Evolutionary conservation across 2,113 vertebrate species (phyloP).

Genomic region (Campylorhamphus procurvoides): DNA sequence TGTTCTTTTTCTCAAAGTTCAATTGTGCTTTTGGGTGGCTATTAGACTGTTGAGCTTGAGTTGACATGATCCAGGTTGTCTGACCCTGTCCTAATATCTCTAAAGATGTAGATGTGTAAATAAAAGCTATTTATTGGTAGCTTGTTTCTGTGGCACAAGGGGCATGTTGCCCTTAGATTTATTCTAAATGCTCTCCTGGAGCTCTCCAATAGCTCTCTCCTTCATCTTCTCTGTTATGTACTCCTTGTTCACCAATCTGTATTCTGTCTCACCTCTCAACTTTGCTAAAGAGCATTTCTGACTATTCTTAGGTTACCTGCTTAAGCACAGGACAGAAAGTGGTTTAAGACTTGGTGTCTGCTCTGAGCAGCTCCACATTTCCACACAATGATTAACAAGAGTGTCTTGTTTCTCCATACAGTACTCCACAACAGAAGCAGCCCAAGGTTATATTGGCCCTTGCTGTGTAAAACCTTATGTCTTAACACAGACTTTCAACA

Average conservation of each 20-base stretch:
- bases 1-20: not conserved
- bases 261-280: not conserved
- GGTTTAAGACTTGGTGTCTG: not conserved
- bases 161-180: not conserved
- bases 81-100: not conserved
- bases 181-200: not conserved
- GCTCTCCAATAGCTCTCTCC: not conserved
- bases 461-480: not conserved
- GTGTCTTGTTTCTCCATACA: not conserved
- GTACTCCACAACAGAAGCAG: not conserved
- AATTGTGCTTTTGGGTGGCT: not conserved
- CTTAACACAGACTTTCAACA: not conserved
- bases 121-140: not conserved
- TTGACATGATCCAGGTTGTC: not conserved
- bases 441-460: not conserved
- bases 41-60: not conserved
- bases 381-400: not conserved
- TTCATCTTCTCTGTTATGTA: not conserved
- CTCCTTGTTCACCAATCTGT: not conserved
- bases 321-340: not conserved
- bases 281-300: not conserved
- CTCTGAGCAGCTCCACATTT: not conserved
- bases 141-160: not conserved
- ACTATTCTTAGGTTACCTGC: not conserved
- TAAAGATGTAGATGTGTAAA: not conserved